Conservation (phyloP, 2,888 invertebrate genomes). For the Hedya salicella region DNA sequence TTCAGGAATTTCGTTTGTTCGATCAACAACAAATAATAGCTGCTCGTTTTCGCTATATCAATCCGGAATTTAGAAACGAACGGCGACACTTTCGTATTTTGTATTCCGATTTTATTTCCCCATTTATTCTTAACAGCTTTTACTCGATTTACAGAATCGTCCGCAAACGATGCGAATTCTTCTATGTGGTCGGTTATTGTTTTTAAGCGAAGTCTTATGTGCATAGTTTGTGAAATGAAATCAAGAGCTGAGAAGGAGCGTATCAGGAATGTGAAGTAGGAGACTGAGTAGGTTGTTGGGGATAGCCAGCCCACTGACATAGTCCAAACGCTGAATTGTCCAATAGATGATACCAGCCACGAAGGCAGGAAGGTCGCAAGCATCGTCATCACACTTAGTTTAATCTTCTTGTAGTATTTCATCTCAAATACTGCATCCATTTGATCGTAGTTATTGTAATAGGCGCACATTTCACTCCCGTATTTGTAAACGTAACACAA, state of each 20-base stretch:
- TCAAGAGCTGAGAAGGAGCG: not conserved
- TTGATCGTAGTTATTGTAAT: constrained; percentile 10
- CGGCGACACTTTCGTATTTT: not conserved
- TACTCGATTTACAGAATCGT: not conserved
- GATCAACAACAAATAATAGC: constrained; percentile 14
- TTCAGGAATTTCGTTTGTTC: constrained; percentile 8
- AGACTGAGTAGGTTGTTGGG: not conserved
- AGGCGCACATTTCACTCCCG: not conserved
- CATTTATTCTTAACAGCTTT: not conserved
- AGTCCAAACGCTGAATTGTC: constrained; percentile 4
- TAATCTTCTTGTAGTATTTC: not conserved
- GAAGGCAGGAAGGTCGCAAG: not conserved
- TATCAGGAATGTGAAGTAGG: constrained; percentile 12
- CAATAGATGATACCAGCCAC: constrained; percentile 1
- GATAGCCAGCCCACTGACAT: not conserved
- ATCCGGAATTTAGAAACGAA: not conserved
- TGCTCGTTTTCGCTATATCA: constrained; percentile 5
- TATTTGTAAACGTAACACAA: constrained; percentile 16
- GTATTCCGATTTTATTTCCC: not conserved
- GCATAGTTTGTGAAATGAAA: constrained; percentile 8
- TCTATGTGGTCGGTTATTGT: not conserved
- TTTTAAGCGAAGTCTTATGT: not conserved
- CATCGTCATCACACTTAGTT: not conserved
- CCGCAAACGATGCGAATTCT: not conserved
- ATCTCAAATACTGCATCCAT: constrained; percentile 8